A percentile compares a stretch with the other conserved stretches of the same genome.
phyloP scores from a whole-genome alignment of 2,888 invertebrate genomes.

The Fragum whitleyi region DNA sequence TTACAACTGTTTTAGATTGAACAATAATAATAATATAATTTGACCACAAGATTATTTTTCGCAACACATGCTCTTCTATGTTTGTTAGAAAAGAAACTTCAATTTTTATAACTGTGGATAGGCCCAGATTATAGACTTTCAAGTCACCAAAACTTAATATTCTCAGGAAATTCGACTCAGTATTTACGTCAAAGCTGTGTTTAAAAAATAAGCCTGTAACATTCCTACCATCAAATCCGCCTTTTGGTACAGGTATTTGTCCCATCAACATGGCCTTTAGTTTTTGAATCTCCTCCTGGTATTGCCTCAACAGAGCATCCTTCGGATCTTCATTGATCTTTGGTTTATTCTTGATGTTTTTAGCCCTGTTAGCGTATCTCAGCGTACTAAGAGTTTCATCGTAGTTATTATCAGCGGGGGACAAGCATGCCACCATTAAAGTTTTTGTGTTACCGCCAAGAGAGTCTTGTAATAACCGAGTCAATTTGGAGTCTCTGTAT shows the following conservation, averaged over 20 bases:
- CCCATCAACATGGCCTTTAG: constrained; percentile 87
- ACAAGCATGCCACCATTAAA: constrained; percentile 94
- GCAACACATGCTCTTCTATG: no score
- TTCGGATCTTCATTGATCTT: constrained; percentile 96
- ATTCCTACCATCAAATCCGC: constrained; percentile 59
- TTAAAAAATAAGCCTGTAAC: no score
- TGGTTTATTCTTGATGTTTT: constrained; percentile 93
- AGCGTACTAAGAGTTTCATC: constrained; percentile 93
- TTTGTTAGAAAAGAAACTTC: no score
- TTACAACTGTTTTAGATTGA: no score
- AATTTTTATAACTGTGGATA: no score
- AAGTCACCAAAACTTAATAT: no score
- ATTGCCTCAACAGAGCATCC: constrained; percentile 93
- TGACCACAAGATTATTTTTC: no score
- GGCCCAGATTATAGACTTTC: no score
- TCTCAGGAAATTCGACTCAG: no score
- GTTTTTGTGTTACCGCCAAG: constrained; percentile 94
- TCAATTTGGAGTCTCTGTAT: constrained; percentile 93
- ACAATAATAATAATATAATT: no score
- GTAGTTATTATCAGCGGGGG: constrained; percentile 93
- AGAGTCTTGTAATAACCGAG: constrained; percentile 83
- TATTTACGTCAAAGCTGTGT: no score
- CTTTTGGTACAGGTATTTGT: constrained; percentile 78
- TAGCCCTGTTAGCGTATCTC: constrained; percentile 92
- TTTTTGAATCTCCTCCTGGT: constrained; percentile 93